A percentile compares a stretch with the other conserved stretches of the same genome.
Evolutionary conservation across 2,797 vertebrate genomes (phyloP).

Genomic region (Esox lucius): DNA sequence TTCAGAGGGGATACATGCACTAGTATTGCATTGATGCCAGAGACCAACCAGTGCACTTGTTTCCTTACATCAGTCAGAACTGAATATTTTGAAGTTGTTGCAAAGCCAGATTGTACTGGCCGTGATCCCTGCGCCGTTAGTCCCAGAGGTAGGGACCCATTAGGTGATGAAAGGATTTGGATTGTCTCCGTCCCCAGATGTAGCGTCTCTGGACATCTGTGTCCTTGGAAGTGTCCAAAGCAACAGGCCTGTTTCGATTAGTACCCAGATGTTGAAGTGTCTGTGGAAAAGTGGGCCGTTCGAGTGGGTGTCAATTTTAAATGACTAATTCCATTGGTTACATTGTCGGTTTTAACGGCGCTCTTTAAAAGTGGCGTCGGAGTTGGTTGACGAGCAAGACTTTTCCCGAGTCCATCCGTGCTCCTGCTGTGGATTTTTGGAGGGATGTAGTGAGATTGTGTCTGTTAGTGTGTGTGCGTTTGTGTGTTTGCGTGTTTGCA

Average conservation of each 20-base stretch:
- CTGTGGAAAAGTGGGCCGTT: constrained; percentile 20
- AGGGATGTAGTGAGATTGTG: not conserved
- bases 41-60: not conserved
- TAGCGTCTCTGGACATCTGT: constrained; percentile 7
- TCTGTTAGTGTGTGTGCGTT: not conserved
- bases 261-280: constrained; percentile 34
- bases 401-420: not conserved
- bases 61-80: not conserved
- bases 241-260: constrained; percentile 22
- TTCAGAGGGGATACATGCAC: not conserved
- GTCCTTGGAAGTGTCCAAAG: constrained; percentile 16
- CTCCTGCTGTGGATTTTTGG: not conserved
- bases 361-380: not conserved
- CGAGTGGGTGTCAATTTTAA: constrained; percentile 5
- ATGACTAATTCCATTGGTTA: constrained; percentile 13
- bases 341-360: not conserved
- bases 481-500: too few relatives aligned
- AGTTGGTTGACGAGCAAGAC: not conserved
- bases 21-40: not conserved
- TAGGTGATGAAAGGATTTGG: not conserved
- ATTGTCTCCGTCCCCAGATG: constrained; percentile 23
- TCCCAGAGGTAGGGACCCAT: not conserved
- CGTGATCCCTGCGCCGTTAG: not conserved
- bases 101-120: not conserved
- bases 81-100: not conserved